A percentile compares a stretch with the other conserved stretches of the same genome.
These are phyloP conservation scores for Alethe diademata DNA, from an alignment of 2,113 vertebrate species.

Conservation along the genomic window DNA sequence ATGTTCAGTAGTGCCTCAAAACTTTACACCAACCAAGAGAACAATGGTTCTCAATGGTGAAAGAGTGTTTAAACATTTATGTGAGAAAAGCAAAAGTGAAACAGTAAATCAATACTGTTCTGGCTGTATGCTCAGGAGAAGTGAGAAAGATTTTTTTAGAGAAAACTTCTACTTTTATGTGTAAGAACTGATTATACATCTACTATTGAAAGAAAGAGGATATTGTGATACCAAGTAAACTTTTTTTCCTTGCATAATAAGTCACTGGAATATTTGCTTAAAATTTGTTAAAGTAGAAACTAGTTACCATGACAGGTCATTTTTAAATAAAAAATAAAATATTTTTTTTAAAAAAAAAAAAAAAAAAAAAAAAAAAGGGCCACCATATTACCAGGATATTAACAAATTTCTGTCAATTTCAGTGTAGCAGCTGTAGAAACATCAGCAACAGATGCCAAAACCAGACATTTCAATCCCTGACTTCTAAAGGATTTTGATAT, in stretches of 20 bases:
- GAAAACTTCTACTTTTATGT: background rate
- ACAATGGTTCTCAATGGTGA: background rate
- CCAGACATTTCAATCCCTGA: background rate
- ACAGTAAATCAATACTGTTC: background rate
- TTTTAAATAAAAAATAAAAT: background rate
- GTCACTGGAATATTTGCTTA: background rate
- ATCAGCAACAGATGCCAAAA: background rate
- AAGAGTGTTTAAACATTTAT: background rate
- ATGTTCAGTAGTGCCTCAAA: background rate
- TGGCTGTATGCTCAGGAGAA: background rate
- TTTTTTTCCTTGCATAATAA: background rate
- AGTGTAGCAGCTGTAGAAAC: background rate
- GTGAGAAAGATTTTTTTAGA: background rate
- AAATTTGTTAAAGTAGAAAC: background rate
- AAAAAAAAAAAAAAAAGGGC: background rate
- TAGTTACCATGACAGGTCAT: background rate
- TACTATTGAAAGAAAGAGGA: background rate
- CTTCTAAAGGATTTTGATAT: background rate
- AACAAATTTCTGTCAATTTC: background rate
- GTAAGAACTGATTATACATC: background rate
- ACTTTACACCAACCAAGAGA: background rate
- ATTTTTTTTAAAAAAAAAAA: background rate
- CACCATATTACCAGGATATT: background rate
- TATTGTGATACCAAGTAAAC: background rate
- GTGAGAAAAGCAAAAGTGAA: background rate